Evolutionary conservation across 2,888 invertebrate genomes (phyloP).

Genomic region (Colostygia pectinataria): DNA sequence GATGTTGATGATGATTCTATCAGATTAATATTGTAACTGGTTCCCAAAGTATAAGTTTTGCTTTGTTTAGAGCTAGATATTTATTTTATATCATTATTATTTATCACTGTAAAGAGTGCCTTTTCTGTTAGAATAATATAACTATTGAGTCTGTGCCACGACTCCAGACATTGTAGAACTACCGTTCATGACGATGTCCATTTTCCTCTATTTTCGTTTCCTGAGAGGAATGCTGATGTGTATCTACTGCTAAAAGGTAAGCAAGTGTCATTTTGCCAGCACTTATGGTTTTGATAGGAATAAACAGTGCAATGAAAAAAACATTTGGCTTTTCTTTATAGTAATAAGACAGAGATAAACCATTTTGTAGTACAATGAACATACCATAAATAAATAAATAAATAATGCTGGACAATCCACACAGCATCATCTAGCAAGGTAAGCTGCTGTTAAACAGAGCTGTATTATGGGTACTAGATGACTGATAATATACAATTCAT

Average conservation of each 20-base stretch:
- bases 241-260: conserved; percentile 21
- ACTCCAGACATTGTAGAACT: not conserved
- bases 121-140: conserved; percentile 1
- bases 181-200: conserved; percentile 12
- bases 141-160: conserved; percentile 1
- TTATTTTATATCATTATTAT: too few species aligned
- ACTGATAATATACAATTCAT: too few species aligned
- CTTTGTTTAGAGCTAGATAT: too few species aligned
- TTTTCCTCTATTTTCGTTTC: conserved; percentile 22
- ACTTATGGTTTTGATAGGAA: conserved; percentile 15
- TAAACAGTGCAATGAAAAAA: conserved; percentile 17
- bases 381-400: too few species aligned
- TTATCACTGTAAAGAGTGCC: not conserved
- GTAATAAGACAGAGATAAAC: not conserved
- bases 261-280: conserved; percentile 13
- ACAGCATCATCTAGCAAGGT: too few species aligned
- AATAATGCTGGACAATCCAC: too few species aligned
- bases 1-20: too few species aligned
- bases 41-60: too few species aligned
- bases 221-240: conserved; percentile 23
- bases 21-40: too few species aligned
- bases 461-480: too few species aligned
- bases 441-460: too few species aligned
- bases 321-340: conserved; percentile 8
- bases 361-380: too few species aligned